Percentiles rank a stretch among this genome's conserved stretches.
phyloP scores from a whole-genome alignment of 2,797 vertebrate genomes.

The Darevskia nairensis region DNA sequence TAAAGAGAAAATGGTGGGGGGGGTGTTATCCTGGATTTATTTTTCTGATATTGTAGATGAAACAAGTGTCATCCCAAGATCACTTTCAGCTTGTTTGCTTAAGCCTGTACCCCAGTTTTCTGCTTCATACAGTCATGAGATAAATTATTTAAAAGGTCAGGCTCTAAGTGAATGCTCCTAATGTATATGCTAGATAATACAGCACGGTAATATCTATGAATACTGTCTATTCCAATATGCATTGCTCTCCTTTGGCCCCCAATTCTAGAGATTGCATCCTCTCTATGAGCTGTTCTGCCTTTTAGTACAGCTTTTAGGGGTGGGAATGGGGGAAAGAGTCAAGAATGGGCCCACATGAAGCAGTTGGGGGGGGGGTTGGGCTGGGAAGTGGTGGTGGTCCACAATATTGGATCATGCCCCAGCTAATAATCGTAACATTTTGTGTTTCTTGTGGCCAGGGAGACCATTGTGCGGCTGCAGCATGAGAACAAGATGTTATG shows the following conservation, averaged over 20 bases:
- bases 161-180: not conserved
- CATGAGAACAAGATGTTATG: slow-evolving; percentile 91
- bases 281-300: not conserved
- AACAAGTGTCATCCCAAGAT: not conserved
- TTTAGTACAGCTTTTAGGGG: not conserved
- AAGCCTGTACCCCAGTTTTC: not conserved
- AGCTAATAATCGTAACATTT: not conserved
- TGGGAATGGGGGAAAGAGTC: not conserved
- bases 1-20: not conserved
- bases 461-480: slow-evolving; percentile 87
- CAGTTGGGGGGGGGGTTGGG: not conserved
- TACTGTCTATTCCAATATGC: not conserved
- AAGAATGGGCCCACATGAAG: not conserved
- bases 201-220: not conserved
- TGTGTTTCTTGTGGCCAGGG: slow-evolving; percentile 75
- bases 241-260: not conserved
- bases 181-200: not conserved
- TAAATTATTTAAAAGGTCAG: not conserved
- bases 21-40: not conserved
- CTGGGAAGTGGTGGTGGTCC: not conserved
- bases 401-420: not conserved
- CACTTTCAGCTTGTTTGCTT: not conserved
- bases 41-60: not conserved
- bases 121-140: not conserved
- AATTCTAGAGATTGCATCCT: not conserved